Percentiles rank a stretch among this genome's conserved stretches.
These are phyloP conservation scores for Drosophila niveifrons DNA, from an alignment of 2,888 invertebrate genomes.

Conservation along the genomic window DNA sequence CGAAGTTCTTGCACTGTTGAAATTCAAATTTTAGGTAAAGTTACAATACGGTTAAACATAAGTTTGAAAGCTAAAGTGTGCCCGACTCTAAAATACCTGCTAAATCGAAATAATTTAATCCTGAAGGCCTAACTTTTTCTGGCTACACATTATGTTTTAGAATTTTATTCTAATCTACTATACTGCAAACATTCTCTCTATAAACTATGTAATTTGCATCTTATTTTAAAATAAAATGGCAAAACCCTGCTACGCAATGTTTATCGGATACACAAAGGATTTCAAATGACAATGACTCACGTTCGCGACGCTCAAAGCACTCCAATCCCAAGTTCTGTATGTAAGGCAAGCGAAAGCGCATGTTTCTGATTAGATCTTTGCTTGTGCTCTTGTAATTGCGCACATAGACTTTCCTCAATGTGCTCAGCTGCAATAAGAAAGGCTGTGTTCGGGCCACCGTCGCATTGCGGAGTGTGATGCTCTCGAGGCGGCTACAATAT, in stretches of 20 bases:
- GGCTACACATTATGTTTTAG: no score
- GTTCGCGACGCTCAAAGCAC: slow-evolving; percentile 61
- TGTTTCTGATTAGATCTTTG: slow-evolving; percentile 54
- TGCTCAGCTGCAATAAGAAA: slow-evolving; percentile 45
- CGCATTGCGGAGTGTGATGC: slow-evolving; percentile 58
- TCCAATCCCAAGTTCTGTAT: slow-evolving; percentile 58
- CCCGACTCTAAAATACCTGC: no score
- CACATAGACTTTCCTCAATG: slow-evolving; percentile 53
- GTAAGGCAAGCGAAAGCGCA: slow-evolving; percentile 50
- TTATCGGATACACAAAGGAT: background rate
- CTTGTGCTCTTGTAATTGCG: slow-evolving; percentile 70
- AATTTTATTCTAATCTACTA: no score
- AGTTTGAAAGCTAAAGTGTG: background rate
- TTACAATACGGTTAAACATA: background rate
- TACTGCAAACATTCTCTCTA: no score
- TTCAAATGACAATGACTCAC: slow-evolving; percentile 39
- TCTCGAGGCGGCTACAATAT: slow-evolving; percentile 57
- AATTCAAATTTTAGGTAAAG: background rate
- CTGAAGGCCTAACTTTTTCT: no score
- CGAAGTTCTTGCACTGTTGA: slow-evolving; percentile 64
- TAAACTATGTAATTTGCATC: no score
- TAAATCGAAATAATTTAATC: no score
- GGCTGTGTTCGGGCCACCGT: slow-evolving; percentile 55
- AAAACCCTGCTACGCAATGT: background rate
- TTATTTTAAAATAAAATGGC: no score